Evolutionary conservation across 92 coral and sea anemone species (phyloP), one percentile per base, ranked within the genome.

Genomic region (Parazoanthus swiftii): DNA sequence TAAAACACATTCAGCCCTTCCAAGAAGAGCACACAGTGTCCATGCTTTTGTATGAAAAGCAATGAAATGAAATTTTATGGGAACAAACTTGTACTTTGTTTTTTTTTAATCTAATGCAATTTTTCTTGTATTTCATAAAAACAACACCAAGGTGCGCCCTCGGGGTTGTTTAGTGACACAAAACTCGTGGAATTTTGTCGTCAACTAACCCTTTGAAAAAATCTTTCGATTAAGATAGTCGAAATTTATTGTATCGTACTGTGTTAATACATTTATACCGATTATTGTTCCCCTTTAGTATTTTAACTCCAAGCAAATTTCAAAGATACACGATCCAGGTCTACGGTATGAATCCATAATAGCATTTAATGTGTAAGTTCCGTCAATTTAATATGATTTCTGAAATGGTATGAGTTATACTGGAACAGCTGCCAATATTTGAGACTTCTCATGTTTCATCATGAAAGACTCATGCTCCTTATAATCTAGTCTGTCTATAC

Each of bases 341-440:
- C 70, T 63, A 20, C n/a, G 6, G 70, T 26, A 63, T 29, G 0
- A 29, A 29, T 29, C 33, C 33, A 29, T 20, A 18, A 1, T 7
- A 15, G 20, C 4, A 54, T 54, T 54, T 54, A 20, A 63, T 63
- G n/a, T 73, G 38, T 6, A 72, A 72, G 76, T 72, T 72, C 20
- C 77, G 23, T 73, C 42, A 29, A 21, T 26, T 11, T 73, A 20
- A 70, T 11, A n/a, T 4, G 25, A 0, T 0, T 4, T 63, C 70
- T 63, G 42, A 73, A 73, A 73, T 73, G 37, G 35, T 26, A 11
- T 73, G 1, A 11, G 10, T 39, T 10, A 3, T 4, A 25, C 21
- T 73, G 38, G 77, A 73, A 33, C 37, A 29, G 77, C 77, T 73
- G 77, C 77, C 77, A 73, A 29, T 73, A 33, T n/a, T 70, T 25